Percentiles rank a stretch among this genome's conserved stretches.
Evolutionary conservation across 1,140 invertebrate genomes (phyloP).

Genomic region (Drosophila obscura): DNA sequence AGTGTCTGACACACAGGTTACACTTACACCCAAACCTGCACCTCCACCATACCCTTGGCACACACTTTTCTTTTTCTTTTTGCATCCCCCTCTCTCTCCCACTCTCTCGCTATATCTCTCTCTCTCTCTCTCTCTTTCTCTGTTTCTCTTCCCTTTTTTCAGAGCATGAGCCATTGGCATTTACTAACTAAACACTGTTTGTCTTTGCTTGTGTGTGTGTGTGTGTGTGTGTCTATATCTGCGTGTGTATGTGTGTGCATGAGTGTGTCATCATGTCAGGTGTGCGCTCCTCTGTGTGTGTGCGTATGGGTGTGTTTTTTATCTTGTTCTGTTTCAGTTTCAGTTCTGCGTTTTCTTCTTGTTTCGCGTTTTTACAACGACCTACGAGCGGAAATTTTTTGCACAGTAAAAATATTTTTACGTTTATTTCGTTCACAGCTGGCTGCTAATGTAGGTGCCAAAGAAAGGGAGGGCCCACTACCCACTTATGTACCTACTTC

Average conservation of each 20-base stretch:
- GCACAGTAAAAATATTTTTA: slow-evolving; percentile 77
- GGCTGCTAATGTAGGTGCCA: slow-evolving; percentile 75
- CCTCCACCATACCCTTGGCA: neutral
- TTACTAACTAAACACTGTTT: slow-evolving; percentile 72
- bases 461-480: slow-evolving; percentile 35
- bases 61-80: neutral
- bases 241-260: too few relatives aligned
- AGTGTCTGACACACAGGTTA: slow-evolving; percentile 32
- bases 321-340: slow-evolving; percentile 49
- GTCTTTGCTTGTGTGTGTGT: slow-evolving; percentile 13
- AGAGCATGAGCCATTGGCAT: slow-evolving; percentile 63
- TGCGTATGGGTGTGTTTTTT: slow-evolving; percentile 27
- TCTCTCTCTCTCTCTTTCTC: slow-evolving; percentile 1
- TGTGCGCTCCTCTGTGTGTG: slow-evolving; percentile 30
- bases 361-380: slow-evolving; percentile 42
- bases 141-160: slow-evolving; percentile 15
- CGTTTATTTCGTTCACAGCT: slow-evolving; percentile 79
- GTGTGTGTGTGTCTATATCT: slow-evolving; percentile 1
- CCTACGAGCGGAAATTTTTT: slow-evolving; percentile 59
- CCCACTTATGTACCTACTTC: neutral
- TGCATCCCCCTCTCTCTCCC: neutral
- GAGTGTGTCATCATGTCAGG: slow-evolving; percentile 48
- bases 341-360: slow-evolving; percentile 7
- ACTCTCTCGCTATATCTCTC: neutral
- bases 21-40: neutral